Base-by-base conservation (phyloP, 1,140 invertebrate species). In the Sycophila sp. region DNA sequence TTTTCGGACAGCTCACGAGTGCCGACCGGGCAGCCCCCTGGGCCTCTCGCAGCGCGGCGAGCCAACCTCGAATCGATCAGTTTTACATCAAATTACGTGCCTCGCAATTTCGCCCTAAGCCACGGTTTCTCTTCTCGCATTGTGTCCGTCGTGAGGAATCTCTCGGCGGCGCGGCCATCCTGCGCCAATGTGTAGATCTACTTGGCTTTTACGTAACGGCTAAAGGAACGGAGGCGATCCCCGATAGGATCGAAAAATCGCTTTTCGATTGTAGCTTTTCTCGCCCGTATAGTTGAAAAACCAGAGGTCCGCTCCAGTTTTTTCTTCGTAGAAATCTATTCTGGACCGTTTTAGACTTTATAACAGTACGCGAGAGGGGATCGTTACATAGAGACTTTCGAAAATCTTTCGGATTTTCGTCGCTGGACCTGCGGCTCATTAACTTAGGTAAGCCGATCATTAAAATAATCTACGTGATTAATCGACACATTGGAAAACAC, bases 41-140 rank as follows among this genome's bases (percentile, higher is more conserved):
- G 68, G 68, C 47, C 40, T 58, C 49, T 47, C 36, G 49, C 58
- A 64, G n/a, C n/a, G n/a, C n/a, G n/a, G n/a, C n/a, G n/a, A n/a
- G 64, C 68, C 68, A 30, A 63, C 55, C 68, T 55, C 38, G 42
- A 58, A 70, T 70, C 68, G 68, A 70, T 70, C 68, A 47, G 68
- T 58, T 70, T 70, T 64, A 70, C 68, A 64, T 70, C 51, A 70
- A 70, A 70, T 70, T 70, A 64, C 60, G 36, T 64, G 68, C 24
- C 68, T 70, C 42, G 53, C 58, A 64, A 64, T 70, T 69, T 70
- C 26, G 59, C 68, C 68, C 51, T 11, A 36, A 63, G 51, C n/a
- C 68, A 58, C 60, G 58, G 60, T 69, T 69, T 69, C 68, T 64
- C 59, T 30, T 70, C 26, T 70, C 26, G 51, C 53, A 64, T 58